These are phyloP conservation scores for Amblyornis subalaris DNA, from an alignment of 2,113 vertebrate species.

Conservation along the genomic window DNA sequence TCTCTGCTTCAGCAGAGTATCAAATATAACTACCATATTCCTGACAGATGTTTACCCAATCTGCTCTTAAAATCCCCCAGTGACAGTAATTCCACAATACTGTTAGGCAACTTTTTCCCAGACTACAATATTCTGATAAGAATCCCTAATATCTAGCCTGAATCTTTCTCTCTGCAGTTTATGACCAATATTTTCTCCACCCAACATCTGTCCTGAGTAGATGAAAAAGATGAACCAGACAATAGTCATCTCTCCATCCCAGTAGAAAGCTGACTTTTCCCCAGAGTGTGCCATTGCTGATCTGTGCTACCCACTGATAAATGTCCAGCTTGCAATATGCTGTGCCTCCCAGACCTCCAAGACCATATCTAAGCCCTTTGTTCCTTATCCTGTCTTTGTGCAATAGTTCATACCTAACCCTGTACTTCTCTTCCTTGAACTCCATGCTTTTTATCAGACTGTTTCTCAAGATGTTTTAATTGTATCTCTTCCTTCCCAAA, in stretches of 20 bases:
- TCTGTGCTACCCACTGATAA: not conserved
- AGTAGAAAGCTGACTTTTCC: not conserved
- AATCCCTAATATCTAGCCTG: not conserved
- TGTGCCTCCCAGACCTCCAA: not conserved
- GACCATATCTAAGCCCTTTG: not conserved
- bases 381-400: not conserved
- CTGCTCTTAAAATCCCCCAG: constrained; percentile 19
- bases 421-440: not conserved
- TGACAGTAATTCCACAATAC: not conserved
- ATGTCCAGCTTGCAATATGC: not conserved
- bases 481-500: not conserved
- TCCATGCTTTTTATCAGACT: not conserved
- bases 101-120: not conserved
- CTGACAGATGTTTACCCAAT: constrained; percentile 49
- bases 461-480: not conserved
- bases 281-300: not conserved
- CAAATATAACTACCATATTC: constrained; percentile 10
- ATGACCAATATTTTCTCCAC: not conserved
- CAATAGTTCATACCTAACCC: not conserved
- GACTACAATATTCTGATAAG: not conserved
- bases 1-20: constrained; percentile 23
- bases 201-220: not conserved
- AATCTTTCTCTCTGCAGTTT: not conserved
- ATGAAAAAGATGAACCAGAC: not conserved
- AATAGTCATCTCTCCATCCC: not conserved